Evolutionary conservation across 2,797 vertebrate genomes (phyloP).

Genomic region (Hapalemur alaotrensis): DNA sequence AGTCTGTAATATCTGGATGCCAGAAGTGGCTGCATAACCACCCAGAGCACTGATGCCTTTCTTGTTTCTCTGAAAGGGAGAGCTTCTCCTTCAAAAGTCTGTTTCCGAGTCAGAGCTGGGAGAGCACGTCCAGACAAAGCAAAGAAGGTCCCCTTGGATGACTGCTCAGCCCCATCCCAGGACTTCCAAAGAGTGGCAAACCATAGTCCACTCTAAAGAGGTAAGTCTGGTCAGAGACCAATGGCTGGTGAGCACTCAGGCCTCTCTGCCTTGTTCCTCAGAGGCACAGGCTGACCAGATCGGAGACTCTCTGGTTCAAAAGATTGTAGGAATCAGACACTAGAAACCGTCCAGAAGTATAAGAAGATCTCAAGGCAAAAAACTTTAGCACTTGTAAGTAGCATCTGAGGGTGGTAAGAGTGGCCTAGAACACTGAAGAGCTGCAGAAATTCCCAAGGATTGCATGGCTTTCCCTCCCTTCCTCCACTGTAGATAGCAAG

Average conservation of each 20-base stretch:
- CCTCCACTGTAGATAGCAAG: conserved; percentile 46
- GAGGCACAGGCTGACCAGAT: neutral
- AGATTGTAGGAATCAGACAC: neutral
- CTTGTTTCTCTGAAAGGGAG: neutral
- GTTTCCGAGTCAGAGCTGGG: neutral
- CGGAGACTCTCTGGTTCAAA: conserved; percentile 12
- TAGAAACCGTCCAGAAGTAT: neutral
- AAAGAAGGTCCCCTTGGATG: neutral
- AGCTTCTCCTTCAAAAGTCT: neutral
- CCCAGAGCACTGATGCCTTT: neutral
- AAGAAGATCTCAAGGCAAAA: conserved; percentile 33
- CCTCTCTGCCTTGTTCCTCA: neutral
- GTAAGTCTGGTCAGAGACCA: neutral
- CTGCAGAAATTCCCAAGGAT: neutral
- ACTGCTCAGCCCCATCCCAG: neutral
- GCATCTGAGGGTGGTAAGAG: neutral
- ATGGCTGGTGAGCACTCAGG: neutral
- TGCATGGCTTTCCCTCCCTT: neutral
- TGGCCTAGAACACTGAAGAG: neutral
- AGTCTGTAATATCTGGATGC: neutral
- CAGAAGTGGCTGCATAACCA: neutral
- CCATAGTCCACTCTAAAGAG: neutral
- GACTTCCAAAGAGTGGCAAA: neutral
- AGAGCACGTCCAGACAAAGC: neutral
- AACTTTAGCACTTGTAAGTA: neutral